Evolutionary conservation across 2,113 vertebrate genomes (phyloP).

Genomic region (Bos javanicus): DNA sequence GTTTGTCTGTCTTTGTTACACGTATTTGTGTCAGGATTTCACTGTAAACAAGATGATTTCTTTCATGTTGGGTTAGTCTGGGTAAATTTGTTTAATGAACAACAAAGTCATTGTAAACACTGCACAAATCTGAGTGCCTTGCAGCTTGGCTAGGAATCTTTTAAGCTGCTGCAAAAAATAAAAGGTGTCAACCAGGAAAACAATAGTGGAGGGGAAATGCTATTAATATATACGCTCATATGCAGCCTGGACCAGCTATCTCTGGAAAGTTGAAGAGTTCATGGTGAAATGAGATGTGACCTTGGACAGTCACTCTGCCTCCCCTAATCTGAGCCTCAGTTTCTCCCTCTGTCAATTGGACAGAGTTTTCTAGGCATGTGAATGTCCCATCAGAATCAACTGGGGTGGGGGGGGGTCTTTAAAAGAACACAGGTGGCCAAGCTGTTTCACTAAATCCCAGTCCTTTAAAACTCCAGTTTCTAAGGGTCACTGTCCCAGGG

Average conservation of each 20-base stretch:
- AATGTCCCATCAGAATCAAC: background rate
- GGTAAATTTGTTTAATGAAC: constrained; percentile 85
- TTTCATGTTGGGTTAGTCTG: constrained; percentile 84
- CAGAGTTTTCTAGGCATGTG: background rate
- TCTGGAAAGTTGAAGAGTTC: background rate
- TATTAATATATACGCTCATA: constrained; percentile 37
- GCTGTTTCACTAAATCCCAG: background rate
- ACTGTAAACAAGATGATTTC: constrained; percentile 84
- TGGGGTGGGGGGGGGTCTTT: background rate
- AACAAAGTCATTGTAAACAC: constrained; percentile 81
- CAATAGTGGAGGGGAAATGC: background rate
- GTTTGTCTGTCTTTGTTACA: constrained; percentile 80
- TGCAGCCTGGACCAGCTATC: background rate
- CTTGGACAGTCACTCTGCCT: background rate
- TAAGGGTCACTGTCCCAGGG: background rate
- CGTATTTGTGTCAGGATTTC: constrained; percentile 81
- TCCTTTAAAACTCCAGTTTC: background rate
- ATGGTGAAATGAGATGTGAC: background rate
- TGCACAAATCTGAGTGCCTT: constrained; percentile 76
- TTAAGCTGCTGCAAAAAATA: constrained; percentile 68
- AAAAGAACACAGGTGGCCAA: background rate
- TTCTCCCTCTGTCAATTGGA: background rate
- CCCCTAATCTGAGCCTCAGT: background rate
- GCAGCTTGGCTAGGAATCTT: constrained; percentile 64
- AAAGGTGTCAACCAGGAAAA: constrained; percentile 15